Evolutionary conservation across 2,888 invertebrate species (phyloP).

Genomic region (Galerucella calmariensis): DNA sequence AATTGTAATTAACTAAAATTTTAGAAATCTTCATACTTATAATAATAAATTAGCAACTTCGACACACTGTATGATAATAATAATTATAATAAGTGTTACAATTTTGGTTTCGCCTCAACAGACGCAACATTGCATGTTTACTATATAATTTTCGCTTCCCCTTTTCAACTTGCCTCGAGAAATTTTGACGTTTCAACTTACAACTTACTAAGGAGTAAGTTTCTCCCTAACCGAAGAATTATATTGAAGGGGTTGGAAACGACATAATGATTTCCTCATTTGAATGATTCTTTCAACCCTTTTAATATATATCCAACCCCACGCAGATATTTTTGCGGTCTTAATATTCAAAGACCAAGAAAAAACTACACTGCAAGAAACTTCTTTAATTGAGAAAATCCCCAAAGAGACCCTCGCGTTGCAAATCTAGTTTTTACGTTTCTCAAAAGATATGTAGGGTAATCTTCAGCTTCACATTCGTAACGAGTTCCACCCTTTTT

Average conservation of each 20-base stretch:
- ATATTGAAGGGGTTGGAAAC: constrained; percentile 5
- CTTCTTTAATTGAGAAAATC: background rate
- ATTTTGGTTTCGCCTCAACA: constrained; percentile 3
- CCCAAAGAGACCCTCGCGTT: background rate
- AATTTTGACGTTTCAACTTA: constrained; percentile 8
- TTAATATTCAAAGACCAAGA: background rate
- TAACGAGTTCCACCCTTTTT: constrained; percentile 22
- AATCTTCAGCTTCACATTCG: background rate
- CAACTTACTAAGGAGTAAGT: background rate
- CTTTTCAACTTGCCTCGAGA: constrained; percentile 1
- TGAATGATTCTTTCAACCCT: background rate
- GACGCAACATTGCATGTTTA: constrained; percentile 1
- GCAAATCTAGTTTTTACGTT: background rate
- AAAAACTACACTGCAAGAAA: background rate
- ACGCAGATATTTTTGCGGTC: too few species aligned
- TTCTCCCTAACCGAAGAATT: background rate
- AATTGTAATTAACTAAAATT: too few species aligned
- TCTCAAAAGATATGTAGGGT: constrained; percentile 2
- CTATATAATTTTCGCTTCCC: constrained; percentile 1
- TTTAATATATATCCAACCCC: background rate
- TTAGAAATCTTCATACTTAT: too few species aligned
- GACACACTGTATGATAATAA: background rate
- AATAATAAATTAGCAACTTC: background rate
- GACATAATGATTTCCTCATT: constrained; percentile 1
- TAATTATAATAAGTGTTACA: background rate